Percentiles rank a stretch among this genome's conserved stretches.
These are phyloP conservation scores for Aquatica leii DNA, from an alignment of 2,888 invertebrate species.

Conservation along the genomic window DNA sequence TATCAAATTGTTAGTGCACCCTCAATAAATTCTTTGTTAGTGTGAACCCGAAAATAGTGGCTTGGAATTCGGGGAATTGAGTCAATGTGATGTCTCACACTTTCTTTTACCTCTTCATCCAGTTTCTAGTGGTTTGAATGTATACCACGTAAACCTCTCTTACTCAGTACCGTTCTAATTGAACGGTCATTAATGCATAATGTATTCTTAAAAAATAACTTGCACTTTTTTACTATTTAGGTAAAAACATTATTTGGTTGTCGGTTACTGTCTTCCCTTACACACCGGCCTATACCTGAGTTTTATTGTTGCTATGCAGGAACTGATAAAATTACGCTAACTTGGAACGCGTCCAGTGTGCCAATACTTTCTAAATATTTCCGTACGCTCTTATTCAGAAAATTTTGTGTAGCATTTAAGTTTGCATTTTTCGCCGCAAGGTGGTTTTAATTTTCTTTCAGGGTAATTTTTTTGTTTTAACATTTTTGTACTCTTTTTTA, in stretches of 20 bases:
- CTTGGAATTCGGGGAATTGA: too few relatives aligned
- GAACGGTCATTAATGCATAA: constrained; percentile 9
- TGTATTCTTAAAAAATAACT: constrained; percentile 4
- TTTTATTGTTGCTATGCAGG: neutral
- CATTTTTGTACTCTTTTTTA: neutral
- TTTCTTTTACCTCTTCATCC: too few relatives aligned
- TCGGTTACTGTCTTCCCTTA: neutral
- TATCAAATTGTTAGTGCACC: neutral
- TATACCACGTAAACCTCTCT: neutral
- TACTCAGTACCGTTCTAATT: neutral
- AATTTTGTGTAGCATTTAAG: neutral
- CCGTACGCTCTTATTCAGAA: neutral
- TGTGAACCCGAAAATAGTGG: neutral
- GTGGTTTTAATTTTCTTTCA: neutral
- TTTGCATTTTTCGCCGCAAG: neutral
- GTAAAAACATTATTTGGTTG: constrained; percentile 12
- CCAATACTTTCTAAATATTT: constrained; percentile 6
- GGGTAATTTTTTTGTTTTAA: neutral
- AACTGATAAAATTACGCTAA: neutral
- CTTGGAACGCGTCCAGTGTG: neutral
- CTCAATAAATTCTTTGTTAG: constrained; percentile 6
- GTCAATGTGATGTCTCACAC: too few relatives aligned
- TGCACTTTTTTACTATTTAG: neutral
- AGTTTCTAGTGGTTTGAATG: neutral
- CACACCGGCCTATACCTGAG: constrained; percentile 3